phyloP scores from a whole-genome alignment of 2,113 vertebrate species.

The Amazona vittata region DNA sequence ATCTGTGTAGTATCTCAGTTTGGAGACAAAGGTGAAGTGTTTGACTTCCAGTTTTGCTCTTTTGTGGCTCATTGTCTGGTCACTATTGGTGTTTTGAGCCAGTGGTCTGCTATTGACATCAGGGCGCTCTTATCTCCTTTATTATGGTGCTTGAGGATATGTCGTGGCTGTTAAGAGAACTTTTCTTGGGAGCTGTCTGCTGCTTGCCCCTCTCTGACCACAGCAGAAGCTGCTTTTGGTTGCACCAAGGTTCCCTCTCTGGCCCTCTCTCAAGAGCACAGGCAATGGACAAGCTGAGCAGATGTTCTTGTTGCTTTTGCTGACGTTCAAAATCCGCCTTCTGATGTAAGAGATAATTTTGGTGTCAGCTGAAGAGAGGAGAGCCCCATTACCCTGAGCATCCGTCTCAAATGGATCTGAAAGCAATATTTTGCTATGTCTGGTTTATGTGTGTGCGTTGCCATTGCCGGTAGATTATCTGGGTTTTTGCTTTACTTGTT shows the following conservation, averaged over 20 bases:
- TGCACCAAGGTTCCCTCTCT: neutral
- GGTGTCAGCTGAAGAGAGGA: conserved; percentile 17
- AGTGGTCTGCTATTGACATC: neutral
- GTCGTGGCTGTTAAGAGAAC: neutral
- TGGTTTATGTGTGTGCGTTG: neutral
- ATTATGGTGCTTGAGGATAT: accelerated
- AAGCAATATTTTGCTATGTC: conserved; percentile 26
- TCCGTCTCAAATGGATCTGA: conserved; percentile 11
- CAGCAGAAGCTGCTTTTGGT: neutral
- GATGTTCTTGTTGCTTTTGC: neutral
- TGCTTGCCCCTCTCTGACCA: neutral
- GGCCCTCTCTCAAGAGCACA: neutral
- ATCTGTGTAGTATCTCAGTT: accelerated
- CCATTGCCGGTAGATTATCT: conserved; percentile 28
- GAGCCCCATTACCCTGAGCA: conserved; percentile 36
- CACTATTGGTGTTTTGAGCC: neutral
- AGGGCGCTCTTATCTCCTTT: neutral
- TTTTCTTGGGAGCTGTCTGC: neutral
- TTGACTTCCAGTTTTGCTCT: neutral
- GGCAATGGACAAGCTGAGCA: neutral
- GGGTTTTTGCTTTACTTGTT: conserved; percentile 12
- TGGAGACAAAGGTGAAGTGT: accelerated
- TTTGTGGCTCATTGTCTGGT: neutral
- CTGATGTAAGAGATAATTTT: neutral
- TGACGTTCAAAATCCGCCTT: neutral